phyloP scores from a whole-genome alignment of 2,113 vertebrate species.

The Python bivittatus region DNA sequence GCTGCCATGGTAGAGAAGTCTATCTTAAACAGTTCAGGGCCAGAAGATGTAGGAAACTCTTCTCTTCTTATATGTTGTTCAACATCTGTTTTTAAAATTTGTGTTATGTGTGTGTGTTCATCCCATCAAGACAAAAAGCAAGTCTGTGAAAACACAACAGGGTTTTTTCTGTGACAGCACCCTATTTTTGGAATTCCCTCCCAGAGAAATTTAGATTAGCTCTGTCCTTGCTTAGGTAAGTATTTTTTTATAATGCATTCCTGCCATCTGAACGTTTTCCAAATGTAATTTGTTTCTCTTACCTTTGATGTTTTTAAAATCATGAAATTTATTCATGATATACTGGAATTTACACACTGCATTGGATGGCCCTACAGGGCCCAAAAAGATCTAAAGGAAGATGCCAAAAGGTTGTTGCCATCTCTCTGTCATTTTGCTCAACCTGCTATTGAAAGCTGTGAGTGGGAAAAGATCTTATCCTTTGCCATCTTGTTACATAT shows the following conservation, averaged over 20 bases:
- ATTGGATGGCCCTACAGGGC: neutral
- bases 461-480: neutral
- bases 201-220: neutral
- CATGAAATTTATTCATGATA: neutral
- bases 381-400: neutral
- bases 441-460: neutral
- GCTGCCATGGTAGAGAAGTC: neutral
- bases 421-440: neutral
- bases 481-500: neutral
- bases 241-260: neutral
- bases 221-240: neutral
- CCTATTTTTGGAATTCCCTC: neutral
- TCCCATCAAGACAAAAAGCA: neutral
- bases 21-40: neutral
- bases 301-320: neutral
- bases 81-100: neutral
- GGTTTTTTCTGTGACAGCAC: neutral
- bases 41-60: neutral
- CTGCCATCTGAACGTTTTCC: neutral
- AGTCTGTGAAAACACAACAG: neutral
- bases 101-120: neutral
- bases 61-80: neutral
- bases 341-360: neutral
- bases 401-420: neutral
- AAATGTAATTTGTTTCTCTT: neutral